Evolutionary conservation across 1,140 invertebrate species (phyloP), one percentile per base, ranked within the genome.

Genomic region (Campoletis sonorensis): DNA sequence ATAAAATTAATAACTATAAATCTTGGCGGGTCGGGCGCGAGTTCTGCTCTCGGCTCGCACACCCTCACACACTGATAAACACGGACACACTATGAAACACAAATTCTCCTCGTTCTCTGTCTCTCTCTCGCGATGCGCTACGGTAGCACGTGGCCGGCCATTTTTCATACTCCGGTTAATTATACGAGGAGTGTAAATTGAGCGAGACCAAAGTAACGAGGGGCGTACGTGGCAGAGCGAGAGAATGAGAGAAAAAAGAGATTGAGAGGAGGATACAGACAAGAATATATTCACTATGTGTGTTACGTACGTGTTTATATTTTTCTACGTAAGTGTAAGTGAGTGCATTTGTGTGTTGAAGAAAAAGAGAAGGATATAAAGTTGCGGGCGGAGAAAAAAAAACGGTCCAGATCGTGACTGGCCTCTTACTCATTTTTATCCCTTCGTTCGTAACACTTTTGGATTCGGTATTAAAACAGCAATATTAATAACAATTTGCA

Each of bases 1-100:
- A 90, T 86, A 89, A 89, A 89, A 90, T 91, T 90, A 91, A 91
- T 91, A 91, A 91, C 89, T 90, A 89, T 91, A 91, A 90, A 91
- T 91, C 89, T 88, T 82, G 58, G 58, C 54, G 33, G 51, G 72
- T 33, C 67, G 67, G 27, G 23, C 78, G 77, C 76, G 64, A 70
- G 78, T 79, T 70, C 61, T 77, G 61, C 33, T 18, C 54, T 5
- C 54, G 64, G 27, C 30, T 70, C 67, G 58, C 45, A 58, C 54
- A 58, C 54, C 18, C 54, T n/a, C 54, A 10, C 8, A 10, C 11
- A 13, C 40, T 45, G 1, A 45, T 11, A 11, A 5, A 45, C 40
- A 45, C 30, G 23, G 10, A 70, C 13, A 70, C 67, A 18, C 30
- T 70, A 37, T 70, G n/a, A 5, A 30, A 23, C n/a, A 70, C n/a